A percentile compares a stretch with the other conserved stretches of the same genome.
Conservation (phyloP, 2,888 invertebrate genomes). For the Phymatocera aterrima region DNA sequence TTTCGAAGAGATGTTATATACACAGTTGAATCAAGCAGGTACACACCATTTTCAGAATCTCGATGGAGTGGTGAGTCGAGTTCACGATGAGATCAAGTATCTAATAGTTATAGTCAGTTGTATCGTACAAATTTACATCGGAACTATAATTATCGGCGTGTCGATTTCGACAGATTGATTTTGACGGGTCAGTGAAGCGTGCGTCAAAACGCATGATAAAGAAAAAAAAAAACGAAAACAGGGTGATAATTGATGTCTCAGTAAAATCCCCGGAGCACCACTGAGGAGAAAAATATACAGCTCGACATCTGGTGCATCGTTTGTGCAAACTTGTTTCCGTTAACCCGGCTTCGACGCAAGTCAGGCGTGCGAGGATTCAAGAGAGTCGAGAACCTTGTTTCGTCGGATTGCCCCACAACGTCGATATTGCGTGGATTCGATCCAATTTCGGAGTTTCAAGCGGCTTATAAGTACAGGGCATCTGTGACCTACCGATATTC, state of each 20-base stretch:
- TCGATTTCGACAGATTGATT: too few relatives aligned
- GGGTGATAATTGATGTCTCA: conserved; percentile 43
- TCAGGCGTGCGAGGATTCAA: conserved; percentile 72
- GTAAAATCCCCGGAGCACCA: conserved; percentile 44
- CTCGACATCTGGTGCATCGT: conserved; percentile 71
- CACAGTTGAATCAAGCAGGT: neutral
- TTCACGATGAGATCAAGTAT: neutral
- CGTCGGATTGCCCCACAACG: conserved; percentile 67
- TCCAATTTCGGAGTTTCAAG: conserved; percentile 48
- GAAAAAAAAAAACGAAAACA: conserved; percentile 3
- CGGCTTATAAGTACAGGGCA: conserved; percentile 14
- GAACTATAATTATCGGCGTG: too few relatives aligned
- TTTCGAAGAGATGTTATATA: neutral
- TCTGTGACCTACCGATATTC: conserved; percentile 7
- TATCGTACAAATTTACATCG: too few relatives aligned
- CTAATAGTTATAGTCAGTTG: neutral
- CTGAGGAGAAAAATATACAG: conserved; percentile 66
- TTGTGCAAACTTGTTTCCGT: conserved; percentile 70
- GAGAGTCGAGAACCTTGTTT: conserved; percentile 66
- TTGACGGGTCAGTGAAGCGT: too few relatives aligned
- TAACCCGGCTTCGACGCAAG: conserved; percentile 72
- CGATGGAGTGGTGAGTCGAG: neutral
- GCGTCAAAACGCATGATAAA: neutral
- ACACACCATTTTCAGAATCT: neutral
- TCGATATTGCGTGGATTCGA: conserved; percentile 56